Base-by-base conservation (phyloP, 2,888 invertebrate genomes). In the Spodoptera picta region DNA sequence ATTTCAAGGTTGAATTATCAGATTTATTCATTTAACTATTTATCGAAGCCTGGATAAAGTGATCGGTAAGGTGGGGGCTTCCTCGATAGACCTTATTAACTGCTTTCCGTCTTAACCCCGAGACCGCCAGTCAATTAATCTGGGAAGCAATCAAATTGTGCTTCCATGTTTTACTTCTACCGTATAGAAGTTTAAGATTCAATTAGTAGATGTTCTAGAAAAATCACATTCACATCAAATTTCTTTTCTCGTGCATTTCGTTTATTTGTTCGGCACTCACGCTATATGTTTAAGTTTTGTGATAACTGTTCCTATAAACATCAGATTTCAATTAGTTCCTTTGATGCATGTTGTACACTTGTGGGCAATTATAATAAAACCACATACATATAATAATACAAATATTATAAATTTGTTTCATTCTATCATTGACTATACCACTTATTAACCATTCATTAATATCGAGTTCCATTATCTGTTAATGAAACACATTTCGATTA, bases 41-140 rank as follows among this genome's bases (percentile, higher is more conserved):
- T 46, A 52, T 31, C 23, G 60, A 63, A 48, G 14, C 12, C 12
- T 42, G 9, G 43, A 50, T 65, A 72, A 67, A 54, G 14, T 65
- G 42, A 43, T 54, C 46, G 48, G 27, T 7, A 58, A 69, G 27
- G 46, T 52, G 47, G 42, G 46, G 46, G 64, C 51, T 61, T 50
- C 24, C 51, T 12, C 41, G 58, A 55, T 68, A 55, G 60, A 80
- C 77, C 73, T 79, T 73, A 75, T 75, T 80, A 78, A 80, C 75
- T 67, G 58, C 58, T 74, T 78, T 73, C 74, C 71, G 73, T 61
- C 67, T 76, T 69, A 70, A 58, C 66, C 66, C 66, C 50, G 48
- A 61, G 64, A 65, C 27, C n/a, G 60, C 51, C 63, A 48, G 45
- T 52, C 60, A 60, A 79, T 73, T 77, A 73, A 79, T 79, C 73